Evolutionary conservation across 1,140 invertebrate genomes (phyloP).

Genomic region (Sesamia nonagrioides): DNA sequence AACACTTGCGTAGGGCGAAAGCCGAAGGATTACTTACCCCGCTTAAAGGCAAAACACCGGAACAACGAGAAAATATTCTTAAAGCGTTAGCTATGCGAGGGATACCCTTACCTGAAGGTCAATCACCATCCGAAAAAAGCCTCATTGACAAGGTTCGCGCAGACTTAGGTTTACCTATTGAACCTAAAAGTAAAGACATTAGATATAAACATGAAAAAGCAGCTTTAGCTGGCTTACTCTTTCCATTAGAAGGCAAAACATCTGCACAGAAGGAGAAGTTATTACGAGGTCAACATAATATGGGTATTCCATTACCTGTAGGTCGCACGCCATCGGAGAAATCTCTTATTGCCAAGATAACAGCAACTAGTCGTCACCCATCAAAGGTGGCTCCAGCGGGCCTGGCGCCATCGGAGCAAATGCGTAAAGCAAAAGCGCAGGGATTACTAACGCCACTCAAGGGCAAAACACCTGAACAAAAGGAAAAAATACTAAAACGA

Average conservation of each 20-base stretch:
- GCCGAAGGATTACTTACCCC: too few species aligned
- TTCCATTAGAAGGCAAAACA: slow-evolving; percentile 53
- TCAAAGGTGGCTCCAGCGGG: too few species aligned
- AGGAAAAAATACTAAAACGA: slow-evolving; percentile 54
- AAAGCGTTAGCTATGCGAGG: slow-evolving; percentile 56
- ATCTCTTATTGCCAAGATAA: slow-evolving; percentile 55
- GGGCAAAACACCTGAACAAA: slow-evolving; percentile 58
- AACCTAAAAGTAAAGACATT: slow-evolving; percentile 50
- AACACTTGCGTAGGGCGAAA: too few species aligned
- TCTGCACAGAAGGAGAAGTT: slow-evolving; percentile 54
- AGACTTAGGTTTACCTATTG: slow-evolving; percentile 53
- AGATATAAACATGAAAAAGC: slow-evolving; percentile 59
- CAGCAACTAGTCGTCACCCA: too few species aligned
- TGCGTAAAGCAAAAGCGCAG: background rate
- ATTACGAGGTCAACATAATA: slow-evolving; percentile 49
- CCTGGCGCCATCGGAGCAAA: too few species aligned
- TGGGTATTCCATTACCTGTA: slow-evolving; percentile 60
- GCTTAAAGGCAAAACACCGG: slow-evolving; percentile 48
- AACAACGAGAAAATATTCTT: slow-evolving; percentile 55
- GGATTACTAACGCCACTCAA: slow-evolving; percentile 49
- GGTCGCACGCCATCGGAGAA: slow-evolving; percentile 66
- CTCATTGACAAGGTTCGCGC: slow-evolving; percentile 51
- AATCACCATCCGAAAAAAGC: slow-evolving; percentile 59
- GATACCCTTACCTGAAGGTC: slow-evolving; percentile 32
- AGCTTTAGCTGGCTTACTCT: slow-evolving; percentile 55